Percentiles rank a stretch among this genome's conserved stretches.
These are phyloP conservation scores for Bostrychus sinensis DNA, from an alignment of 2,113 vertebrate species.

Conservation along the genomic window DNA sequence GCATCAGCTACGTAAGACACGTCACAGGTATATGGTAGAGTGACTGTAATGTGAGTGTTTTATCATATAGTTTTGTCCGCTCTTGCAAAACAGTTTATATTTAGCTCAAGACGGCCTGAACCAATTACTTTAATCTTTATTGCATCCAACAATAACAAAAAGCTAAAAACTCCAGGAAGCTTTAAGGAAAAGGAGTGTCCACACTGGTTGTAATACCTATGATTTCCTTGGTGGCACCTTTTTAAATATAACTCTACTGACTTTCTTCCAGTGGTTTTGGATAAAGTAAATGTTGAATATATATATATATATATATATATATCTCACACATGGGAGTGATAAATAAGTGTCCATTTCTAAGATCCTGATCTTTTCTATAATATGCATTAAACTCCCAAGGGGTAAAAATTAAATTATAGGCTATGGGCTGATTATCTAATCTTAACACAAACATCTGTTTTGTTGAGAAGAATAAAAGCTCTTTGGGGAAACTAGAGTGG, in stretches of 20 bases:
- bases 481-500: slow-evolving; percentile 4
- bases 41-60: no score
- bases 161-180: slow-evolving; percentile 56
- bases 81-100: slow-evolving; percentile 31
- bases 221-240: slow-evolving; percentile 47
- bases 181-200: slow-evolving; percentile 43
- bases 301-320: no score
- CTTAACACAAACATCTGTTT: slow-evolving; percentile 10
- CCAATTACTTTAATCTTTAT: slow-evolving; percentile 63
- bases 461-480: slow-evolving; percentile 31
- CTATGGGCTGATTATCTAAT: background rate
- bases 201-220: slow-evolving; percentile 48
- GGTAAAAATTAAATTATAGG: no score
- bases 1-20: no score
- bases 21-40: no score
- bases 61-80: no score
- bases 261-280: no score
- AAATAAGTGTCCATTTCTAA: background rate
- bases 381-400: no score
- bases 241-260: no score
- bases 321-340: no score
- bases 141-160: slow-evolving; percentile 62
- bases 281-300: no score
- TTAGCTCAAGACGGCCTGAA: slow-evolving; percentile 65
- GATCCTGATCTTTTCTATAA: background rate